Base-by-base conservation (phyloP, 2,113 vertebrate species). In the Albula goreensis region DNA sequence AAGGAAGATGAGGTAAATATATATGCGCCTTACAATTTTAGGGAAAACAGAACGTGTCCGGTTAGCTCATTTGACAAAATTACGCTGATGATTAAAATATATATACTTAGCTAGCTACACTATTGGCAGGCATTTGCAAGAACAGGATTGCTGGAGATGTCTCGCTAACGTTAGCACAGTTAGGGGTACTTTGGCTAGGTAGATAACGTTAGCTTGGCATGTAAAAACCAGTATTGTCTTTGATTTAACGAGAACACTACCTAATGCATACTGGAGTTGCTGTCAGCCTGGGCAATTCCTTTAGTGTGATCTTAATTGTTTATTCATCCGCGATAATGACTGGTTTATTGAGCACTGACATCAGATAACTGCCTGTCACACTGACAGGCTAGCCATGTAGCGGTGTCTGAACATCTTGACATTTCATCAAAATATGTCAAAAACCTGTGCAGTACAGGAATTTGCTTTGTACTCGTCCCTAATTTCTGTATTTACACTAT, bases 1-100 rank as follows among this genome's bases (percentile, higher is more conserved):
- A 99, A 99, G 93, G 98, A 99, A 87, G 98, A 99, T 89, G 98
- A 99, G 98, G 98, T 99, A 94, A 97, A 93, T 9, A 31, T 15
- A 66, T 66, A 66, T 41, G 31, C 60, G 60, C 17, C 22, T 66
- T 66, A 19, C 60, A 66, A 66, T 5, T 66, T 4, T 66, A 19
- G 2, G 8, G 17, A 60, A 66, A 66, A 66, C 3, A 66, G 5
- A 66, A 0, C 15, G 0, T 3, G 22, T 66, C 19, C 17, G 22
- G 60, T 13, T 66, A 66, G 22, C 60, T 66, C 6, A 22, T 15
- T 19, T 19, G 22, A 66, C 60, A 19, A 19, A 19, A 66, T 15
- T 19, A 41, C 6, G 60, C 60, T 22, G 17, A 4, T 66, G 2
- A 66, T 22, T 22, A 66, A 66, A 19, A 66, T 5, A 22, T 22